These are phyloP conservation scores for Plagiodera versicolora DNA, from an alignment of 2,888 invertebrate species.

Conservation along the genomic window DNA sequence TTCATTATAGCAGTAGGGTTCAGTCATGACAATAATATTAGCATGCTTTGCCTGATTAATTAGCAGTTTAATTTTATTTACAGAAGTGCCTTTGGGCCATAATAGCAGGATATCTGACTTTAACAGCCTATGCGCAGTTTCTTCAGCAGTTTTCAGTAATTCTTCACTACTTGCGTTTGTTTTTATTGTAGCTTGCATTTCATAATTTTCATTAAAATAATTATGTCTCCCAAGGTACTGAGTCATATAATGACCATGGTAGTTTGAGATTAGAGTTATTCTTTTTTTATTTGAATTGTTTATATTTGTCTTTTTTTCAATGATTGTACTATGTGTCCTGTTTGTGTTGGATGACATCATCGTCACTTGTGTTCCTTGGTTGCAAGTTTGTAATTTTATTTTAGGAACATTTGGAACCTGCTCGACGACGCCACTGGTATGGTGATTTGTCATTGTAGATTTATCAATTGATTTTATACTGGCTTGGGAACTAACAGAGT, in stretches of 20 bases:
- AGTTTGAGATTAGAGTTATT: not conserved
- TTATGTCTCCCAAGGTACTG: conserved; percentile 3
- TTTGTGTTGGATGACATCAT: conserved; percentile 1
- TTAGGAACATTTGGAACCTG: too few relatives aligned
- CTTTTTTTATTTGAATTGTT: too few relatives aligned
- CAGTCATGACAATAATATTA: too few relatives aligned
- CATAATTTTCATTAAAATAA: conserved; percentile 2
- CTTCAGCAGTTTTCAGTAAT: not conserved
- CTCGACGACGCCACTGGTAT: too few relatives aligned
- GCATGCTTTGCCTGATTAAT: not conserved
- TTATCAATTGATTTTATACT: not conserved
- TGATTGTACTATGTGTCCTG: not conserved
- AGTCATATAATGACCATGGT: not conserved
- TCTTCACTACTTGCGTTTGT: conserved; percentile 2
- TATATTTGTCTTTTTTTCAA: too few relatives aligned
- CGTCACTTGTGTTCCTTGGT: conserved; percentile 1
- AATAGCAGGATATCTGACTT: conserved; percentile 1
- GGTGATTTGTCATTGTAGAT: too few relatives aligned
- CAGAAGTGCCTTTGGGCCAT: not conserved
- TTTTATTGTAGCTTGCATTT: conserved; percentile 4
- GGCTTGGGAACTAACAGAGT: not conserved
- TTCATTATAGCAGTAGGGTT: conserved; percentile 1
- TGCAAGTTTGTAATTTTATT: too few relatives aligned
- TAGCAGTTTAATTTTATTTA: conserved; percentile 1
- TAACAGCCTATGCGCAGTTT: conserved; percentile 1